Evolutionary conservation across 2,113 vertebrate genomes (phyloP), one percentile per base, ranked within the genome.

Genomic region (Dromaius novaehollandiae): DNA sequence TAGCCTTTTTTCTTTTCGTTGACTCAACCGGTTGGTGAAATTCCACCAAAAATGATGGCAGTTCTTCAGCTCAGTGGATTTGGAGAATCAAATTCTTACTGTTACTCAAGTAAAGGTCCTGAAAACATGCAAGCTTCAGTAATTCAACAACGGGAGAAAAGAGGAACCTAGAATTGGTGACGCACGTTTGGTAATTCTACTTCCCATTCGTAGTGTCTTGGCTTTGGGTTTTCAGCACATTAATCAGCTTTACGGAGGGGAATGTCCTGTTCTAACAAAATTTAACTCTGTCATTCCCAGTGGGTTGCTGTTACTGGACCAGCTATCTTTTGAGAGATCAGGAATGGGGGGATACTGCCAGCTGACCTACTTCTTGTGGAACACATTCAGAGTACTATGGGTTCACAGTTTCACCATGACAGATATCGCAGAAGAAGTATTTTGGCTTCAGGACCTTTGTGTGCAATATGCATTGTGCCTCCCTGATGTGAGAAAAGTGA

Each of bases 101-200:
- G 55, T 69, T 83, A 53, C 76, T 89, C 82, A 95, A 56, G 84
- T 56, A 38, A 66, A 86, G 90, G 93, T 89, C 89, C 88, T 74
- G 38, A 51, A 75, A 89, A 91, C 38, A 20, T 85, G 70, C 86
- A 94, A 89, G 90, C 87, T 95, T 15, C 68, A 95, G 91, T 94
- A 91, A 89, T 94, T 93, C 94, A 93, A 91, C 92, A 88, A 21
- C 63, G 71, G 48, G 70, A 79, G 74, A 94, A 95, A 98, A 93
- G 78, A 78, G 97, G 96, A 97, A 96, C 77, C 86, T 91, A 65
- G 34, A 83, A 65, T 51, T 55, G 38, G 11, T 97, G 97, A 97
- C 82, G 63, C 77, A 86, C 8, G 1, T 91, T 89, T 25, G 21
- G 66, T 93, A 82, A 75, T 84, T 95, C 92, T 79, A 6, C 93